These are phyloP conservation scores for Sycophila texana DNA, from an alignment of 2,888 invertebrate species.

Conservation along the genomic window DNA sequence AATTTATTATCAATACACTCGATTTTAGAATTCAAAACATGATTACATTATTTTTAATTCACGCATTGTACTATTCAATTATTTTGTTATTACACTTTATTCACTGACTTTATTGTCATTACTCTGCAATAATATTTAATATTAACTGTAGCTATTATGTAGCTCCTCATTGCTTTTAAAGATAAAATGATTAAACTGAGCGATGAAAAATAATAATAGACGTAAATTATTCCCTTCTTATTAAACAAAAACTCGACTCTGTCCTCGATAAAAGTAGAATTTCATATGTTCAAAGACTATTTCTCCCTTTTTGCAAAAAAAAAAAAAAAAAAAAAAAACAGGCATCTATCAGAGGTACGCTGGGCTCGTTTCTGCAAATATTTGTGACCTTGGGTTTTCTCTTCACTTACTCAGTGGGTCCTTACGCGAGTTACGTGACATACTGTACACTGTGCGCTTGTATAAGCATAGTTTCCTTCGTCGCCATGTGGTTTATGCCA, in stretches of 20 bases:
- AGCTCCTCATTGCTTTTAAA: no score
- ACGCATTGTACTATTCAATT: no score
- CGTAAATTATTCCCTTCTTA: background rate
- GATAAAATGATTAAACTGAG: no score
- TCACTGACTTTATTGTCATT: no score
- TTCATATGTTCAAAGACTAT: background rate
- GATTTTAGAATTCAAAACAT: no score
- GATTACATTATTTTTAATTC: no score
- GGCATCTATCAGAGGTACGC: slow-evolving; percentile 85
- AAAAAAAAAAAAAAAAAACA: slow-evolving; percentile 73
- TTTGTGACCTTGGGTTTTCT: slow-evolving; percentile 84
- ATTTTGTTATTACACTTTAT: no score
- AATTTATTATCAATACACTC: no score
- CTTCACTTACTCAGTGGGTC: slow-evolving; percentile 84
- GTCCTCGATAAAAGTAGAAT: background rate
- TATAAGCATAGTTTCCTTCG: slow-evolving; percentile 80
- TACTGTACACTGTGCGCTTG: slow-evolving; percentile 82
- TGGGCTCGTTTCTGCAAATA: slow-evolving; percentile 88
- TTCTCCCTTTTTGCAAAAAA: background rate
- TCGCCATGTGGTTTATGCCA: slow-evolving; percentile 84
- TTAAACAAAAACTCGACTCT: background rate
- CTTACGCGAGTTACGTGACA: slow-evolving; percentile 81
- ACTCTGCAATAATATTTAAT: no score
- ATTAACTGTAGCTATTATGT: no score
- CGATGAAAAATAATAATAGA: no score